Base-by-base conservation (phyloP, 2,888 invertebrate species). In the Eupithecia dodoneata region DNA sequence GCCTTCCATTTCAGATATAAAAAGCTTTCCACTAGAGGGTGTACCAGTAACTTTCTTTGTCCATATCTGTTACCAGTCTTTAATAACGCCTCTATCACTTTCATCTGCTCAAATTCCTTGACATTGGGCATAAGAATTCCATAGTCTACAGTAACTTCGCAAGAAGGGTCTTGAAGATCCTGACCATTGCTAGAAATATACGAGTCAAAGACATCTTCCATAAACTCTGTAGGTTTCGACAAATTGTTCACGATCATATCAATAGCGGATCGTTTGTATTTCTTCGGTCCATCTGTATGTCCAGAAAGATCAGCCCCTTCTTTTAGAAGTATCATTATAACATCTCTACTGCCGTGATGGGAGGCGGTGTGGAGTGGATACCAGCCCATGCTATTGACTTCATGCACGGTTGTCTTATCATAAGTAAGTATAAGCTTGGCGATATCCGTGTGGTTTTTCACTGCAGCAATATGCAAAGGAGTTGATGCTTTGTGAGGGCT, bases 1-100 rank as follows among this genome's bases (percentile, higher is more conserved):
- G 94, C 95, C 75, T 93, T 94, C 96, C 96, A 96, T 88, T 96
- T 96, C 3, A 96, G 85, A 79, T 91, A 94, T 0, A 96, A 85
- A 82, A 96, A 96, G 79, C 96, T 96, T 85, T 96, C 96, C 3
- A 96, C 90, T 67, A 96, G 86, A 0, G 96, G 96, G 87, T 96
- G 96, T 1, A 96, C 92, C 0, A 96, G 87, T 2, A 96, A 84
- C 55, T 88, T 90, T 76, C 92, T 93, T 78, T 96, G 95, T 0
- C 92, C 90, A 74, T 93, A 90, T 85, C 95, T 90, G 73, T 95
- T 95, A 0, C 96, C 95, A 79, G 95, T 95, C 82, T 96, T 94
- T 1, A 96, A 82, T 1, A 96, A 84, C 0, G 95, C 95, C 83
- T 95, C 95, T 67, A 96, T 91, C 0, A 96, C 96, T 83, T 95